phyloP scores from a whole-genome alignment of 2,888 invertebrate species.

The Apocheima hispidaria region DNA sequence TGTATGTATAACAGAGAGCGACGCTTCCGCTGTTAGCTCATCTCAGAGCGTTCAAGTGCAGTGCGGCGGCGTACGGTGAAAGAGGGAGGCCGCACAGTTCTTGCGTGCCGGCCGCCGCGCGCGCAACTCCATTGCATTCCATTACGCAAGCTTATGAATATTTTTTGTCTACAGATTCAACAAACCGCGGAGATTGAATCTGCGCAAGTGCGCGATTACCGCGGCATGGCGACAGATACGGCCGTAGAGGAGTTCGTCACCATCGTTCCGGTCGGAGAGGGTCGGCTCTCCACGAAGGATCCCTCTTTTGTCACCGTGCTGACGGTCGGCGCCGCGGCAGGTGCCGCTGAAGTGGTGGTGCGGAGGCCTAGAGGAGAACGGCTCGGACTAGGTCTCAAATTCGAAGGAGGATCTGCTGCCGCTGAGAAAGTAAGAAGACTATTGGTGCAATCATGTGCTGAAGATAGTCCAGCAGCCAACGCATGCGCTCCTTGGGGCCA shows the following conservation, averaged over 20 bases:
- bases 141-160: conserved; percentile 73
- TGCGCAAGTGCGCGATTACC: conserved; percentile 66
- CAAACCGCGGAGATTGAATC: conserved; percentile 63
- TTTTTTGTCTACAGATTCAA: conserved; percentile 77
- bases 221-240: conserved; percentile 81
- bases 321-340: conserved; percentile 82
- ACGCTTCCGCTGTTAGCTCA: conserved; percentile 48
- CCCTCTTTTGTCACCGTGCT: conserved; percentile 87
- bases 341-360: conserved; percentile 91
- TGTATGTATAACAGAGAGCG: conserved; percentile 21
- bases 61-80: conserved; percentile 62
- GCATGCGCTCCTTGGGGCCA: conserved; percentile 93
- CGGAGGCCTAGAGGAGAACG: conserved; percentile 95
- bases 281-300: conserved; percentile 67
- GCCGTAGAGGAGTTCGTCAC: conserved; percentile 85
- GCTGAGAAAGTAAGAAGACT: conserved; percentile 92
- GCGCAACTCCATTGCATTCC: conserved; percentile 67
- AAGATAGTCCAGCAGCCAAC: conserved; percentile 95
- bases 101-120: conserved; percentile 66
- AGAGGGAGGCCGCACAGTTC: conserved; percentile 76
- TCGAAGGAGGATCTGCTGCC: conserved; percentile 95
- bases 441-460: conserved; percentile 95
- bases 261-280: conserved; percentile 86
- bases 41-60: conserved; percentile 67
- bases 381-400: conserved; percentile 95